phyloP scores from a whole-genome alignment of 2,113 vertebrate genomes.

The Lathamus discolor region DNA sequence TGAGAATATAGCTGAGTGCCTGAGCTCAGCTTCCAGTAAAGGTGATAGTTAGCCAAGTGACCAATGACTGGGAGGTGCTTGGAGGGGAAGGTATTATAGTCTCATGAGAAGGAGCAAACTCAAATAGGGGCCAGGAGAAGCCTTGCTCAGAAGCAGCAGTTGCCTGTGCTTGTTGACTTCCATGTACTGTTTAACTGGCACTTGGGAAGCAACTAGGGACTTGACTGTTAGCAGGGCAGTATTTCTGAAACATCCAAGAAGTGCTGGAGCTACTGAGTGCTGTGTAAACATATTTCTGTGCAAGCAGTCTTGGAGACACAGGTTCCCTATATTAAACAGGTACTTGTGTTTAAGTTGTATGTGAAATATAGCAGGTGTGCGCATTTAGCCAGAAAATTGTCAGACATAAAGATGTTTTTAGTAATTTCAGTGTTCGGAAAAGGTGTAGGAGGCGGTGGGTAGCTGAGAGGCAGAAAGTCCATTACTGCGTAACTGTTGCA shows the following conservation, averaged over 20 bases:
- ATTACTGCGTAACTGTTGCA: neutral
- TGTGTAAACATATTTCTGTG: neutral
- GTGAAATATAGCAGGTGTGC: neutral
- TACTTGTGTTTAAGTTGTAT: neutral
- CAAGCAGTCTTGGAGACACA: neutral
- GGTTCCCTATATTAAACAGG: neutral
- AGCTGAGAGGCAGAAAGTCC: neutral
- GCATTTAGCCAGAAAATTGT: neutral
- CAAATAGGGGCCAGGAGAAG: neutral
- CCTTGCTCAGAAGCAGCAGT: neutral
- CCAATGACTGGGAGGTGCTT: neutral
- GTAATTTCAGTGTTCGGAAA: neutral
- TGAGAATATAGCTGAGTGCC: neutral
- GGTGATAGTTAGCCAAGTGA: neutral
- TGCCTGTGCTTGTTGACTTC: neutral
- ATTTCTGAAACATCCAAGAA: neutral
- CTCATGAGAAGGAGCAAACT: neutral
- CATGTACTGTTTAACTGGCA: neutral
- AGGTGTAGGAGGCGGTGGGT: neutral
- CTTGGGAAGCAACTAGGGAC: neutral
- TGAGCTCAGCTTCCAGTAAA: neutral
- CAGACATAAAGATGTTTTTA: neutral
- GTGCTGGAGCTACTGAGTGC: neutral
- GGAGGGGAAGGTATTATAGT: neutral
- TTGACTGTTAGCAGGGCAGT: neutral